Conservation (phyloP, 1,140 invertebrate genomes). For the Metaphire vulgaris region DNA sequence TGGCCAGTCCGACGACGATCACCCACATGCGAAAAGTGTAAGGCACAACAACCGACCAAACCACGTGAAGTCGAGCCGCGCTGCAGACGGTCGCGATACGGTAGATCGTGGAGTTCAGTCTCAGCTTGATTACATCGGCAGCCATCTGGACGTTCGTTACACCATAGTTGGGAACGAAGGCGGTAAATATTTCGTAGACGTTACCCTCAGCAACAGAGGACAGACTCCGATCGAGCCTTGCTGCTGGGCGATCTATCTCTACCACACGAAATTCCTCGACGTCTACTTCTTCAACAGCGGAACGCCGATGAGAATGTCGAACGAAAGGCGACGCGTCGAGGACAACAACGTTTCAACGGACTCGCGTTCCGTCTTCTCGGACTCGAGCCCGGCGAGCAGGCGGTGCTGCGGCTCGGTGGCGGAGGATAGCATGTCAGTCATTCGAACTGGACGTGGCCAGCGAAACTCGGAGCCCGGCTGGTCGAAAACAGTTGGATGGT, state of each 20-base stretch:
- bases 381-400: background rate
- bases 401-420: background rate
- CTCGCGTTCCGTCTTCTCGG: conserved; percentile 7
- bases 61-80: too few species aligned
- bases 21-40: too few species aligned
- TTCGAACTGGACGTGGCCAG: background rate
- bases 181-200: conserved; percentile 6
- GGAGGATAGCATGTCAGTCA: background rate
- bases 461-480: too few species aligned
- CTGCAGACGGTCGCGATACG: too few species aligned
- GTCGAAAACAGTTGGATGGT: too few species aligned
- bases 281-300: background rate
- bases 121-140: conserved; percentile 14
- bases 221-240: background rate
- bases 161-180: background rate
- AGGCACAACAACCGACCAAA: too few species aligned
- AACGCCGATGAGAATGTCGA: background rate
- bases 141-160: background rate
- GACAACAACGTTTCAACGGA: background rate
- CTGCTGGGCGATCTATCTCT: conserved; percentile 19
- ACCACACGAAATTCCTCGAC: conserved; percentile 16
- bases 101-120: background rate
- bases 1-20: too few species aligned
- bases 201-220: conserved; percentile 7
- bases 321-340: background rate